Evolutionary conservation across 2,888 invertebrate species (phyloP).

Genomic region (Tetropium fuscum): DNA sequence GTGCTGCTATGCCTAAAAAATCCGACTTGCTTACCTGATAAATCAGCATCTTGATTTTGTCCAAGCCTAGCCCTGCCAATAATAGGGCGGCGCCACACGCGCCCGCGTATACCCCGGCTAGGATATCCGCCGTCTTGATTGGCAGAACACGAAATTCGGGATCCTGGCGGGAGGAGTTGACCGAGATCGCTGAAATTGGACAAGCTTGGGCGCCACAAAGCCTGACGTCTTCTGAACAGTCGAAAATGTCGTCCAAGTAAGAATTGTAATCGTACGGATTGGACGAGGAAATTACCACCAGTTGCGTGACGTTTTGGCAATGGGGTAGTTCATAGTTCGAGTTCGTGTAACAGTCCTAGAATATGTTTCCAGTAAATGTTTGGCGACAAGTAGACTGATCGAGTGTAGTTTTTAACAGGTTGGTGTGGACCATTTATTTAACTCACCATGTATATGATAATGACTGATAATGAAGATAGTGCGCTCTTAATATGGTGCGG

Average conservation of each 20-base stretch:
- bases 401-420: no score
- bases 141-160: conserved; percentile 55
- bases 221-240: conserved; percentile 69
- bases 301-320: conserved; percentile 38
- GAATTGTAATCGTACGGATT: conserved; percentile 53
- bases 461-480: no score
- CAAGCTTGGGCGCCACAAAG: conserved; percentile 73
- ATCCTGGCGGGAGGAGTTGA: conserved; percentile 35
- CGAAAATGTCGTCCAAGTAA: conserved; percentile 68
- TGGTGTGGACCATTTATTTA: no score
- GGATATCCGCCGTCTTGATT: conserved; percentile 59
- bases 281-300: conserved; percentile 32
- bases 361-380: not conserved
- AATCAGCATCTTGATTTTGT: conserved; percentile 70
- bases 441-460: no score
- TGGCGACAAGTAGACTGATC: no score
- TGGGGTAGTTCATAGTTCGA: conserved; percentile 25
- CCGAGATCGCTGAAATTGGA: conserved; percentile 57
- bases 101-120: conserved; percentile 65
- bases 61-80: conserved; percentile 61
- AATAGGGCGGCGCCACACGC: conserved; percentile 64
- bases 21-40: conserved; percentile 65
- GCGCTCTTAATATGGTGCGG: no score
- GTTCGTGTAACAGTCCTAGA: conserved; percentile 36
- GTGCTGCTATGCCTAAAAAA: no score